phyloP scores from a whole-genome alignment of 2,113 vertebrate species.

The Erpornis zantholeuca region DNA sequence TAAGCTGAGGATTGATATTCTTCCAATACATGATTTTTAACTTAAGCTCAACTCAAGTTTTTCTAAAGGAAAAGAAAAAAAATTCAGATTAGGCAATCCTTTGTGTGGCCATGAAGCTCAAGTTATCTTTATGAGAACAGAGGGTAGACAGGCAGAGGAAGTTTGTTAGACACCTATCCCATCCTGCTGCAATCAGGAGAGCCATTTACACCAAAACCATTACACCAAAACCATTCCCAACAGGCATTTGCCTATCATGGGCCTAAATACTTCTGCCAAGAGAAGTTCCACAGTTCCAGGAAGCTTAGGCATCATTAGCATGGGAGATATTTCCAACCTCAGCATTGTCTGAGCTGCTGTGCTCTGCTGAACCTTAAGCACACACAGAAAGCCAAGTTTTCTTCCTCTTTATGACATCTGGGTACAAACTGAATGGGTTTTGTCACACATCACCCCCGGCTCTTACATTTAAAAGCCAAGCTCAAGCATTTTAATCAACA shows the following conservation, averaged over 20 bases:
- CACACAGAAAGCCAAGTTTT: not conserved
- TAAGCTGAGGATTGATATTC: not conserved
- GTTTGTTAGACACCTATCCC: not conserved
- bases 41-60: not conserved
- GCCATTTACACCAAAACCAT: not conserved
- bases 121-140: not conserved
- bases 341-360: not conserved
- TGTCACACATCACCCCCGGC: fast-evolving
- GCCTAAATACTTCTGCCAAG: not conserved
- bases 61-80: not conserved
- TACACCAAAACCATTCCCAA: not conserved
- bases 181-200: not conserved
- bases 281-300: not conserved
- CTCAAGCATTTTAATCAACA: not conserved
- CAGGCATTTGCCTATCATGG: not conserved
- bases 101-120: not conserved
- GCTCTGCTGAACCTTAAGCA: not conserved
- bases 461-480: not conserved
- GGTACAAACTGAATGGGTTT: not conserved
- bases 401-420: not conserved
- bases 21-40: not conserved
- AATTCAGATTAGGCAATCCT: not conserved
- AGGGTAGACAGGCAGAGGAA: not conserved
- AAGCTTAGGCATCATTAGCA: not conserved
- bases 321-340: not conserved